Evolutionary conservation across 1,140 invertebrate species (phyloP).

Genomic region (Penaeus chinensis): DNA sequence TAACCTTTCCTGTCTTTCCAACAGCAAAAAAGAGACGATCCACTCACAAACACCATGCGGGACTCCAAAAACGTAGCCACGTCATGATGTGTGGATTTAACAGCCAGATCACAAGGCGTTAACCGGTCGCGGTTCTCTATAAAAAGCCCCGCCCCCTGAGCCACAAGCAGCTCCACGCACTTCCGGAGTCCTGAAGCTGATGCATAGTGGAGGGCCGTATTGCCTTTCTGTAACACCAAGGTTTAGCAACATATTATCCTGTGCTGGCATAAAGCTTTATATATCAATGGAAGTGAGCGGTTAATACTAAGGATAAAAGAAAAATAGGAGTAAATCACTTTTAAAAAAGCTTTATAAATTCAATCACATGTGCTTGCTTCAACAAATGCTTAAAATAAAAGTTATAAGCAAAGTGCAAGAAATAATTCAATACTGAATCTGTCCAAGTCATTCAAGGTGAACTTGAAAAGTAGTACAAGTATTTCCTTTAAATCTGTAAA

Average conservation of each 20-base stretch:
- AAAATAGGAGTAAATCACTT: too few species aligned
- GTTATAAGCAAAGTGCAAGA: too few species aligned
- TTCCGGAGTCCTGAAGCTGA: slow-evolving; percentile 75
- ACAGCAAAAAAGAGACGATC: not conserved
- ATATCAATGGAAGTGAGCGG: too few species aligned
- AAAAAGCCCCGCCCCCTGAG: slow-evolving; percentile 75
- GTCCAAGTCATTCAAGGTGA: too few species aligned
- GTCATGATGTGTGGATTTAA: slow-evolving; percentile 73
- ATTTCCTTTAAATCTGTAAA: not conserved
- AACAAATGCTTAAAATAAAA: too few species aligned
- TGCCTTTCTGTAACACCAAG: slow-evolving; percentile 72
- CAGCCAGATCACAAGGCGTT: slow-evolving; percentile 78
- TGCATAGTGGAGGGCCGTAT: slow-evolving; percentile 78
- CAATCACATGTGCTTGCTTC: too few species aligned
- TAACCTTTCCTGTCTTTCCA: too few species aligned
- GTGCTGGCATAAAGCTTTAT: too few species aligned
- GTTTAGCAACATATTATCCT: too few species aligned
- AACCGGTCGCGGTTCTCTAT: slow-evolving; percentile 75
- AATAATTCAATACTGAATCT: too few species aligned
- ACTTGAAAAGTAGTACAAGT: slow-evolving; percentile 25
- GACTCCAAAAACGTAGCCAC: slow-evolving; percentile 78
- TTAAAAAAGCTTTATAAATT: too few species aligned
- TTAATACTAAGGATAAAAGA: too few species aligned
- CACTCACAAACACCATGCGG: slow-evolving; percentile 79
- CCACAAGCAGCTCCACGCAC: slow-evolving; percentile 76